Percentiles rank a stretch among this genome's conserved stretches.
These are phyloP conservation scores for Temnothorax unifasciatus DNA, from an alignment of 2,888 invertebrate genomes.

Conservation along the genomic window DNA sequence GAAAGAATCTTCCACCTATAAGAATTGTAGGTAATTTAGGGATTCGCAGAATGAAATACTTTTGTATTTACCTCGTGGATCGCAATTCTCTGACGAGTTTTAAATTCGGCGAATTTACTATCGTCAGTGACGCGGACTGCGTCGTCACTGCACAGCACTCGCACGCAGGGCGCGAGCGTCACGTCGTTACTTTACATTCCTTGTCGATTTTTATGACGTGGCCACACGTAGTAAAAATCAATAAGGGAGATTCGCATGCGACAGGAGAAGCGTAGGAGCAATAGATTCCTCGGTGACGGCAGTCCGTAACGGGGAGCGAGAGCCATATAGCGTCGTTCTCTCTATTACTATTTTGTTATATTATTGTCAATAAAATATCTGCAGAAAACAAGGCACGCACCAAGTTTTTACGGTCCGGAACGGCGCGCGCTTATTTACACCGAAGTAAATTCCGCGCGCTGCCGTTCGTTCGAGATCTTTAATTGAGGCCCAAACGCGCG, in stretches of 20 bases:
- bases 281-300: conserved; percentile 33
- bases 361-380: conserved; percentile 57
- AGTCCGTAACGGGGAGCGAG: background rate
- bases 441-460: conserved; percentile 38
- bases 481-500: conserved; percentile 31
- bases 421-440: conserved; percentile 44
- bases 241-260: conserved; percentile 66
- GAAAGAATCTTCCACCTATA: background rate
- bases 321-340: conserved; percentile 19
- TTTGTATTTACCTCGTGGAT: conserved; percentile 42
- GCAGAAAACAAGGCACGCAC: conserved; percentile 40
- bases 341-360: conserved; percentile 53
- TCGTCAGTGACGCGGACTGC: conserved; percentile 63
- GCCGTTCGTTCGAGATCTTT: conserved; percentile 45
- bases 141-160: conserved; percentile 45
- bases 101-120: conserved; percentile 71
- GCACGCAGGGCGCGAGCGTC: conserved; percentile 62
- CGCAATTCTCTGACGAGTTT: conserved; percentile 60
- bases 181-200: conserved; percentile 68
- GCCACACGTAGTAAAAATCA: conserved; percentile 73
- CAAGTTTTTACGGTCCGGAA: conserved; percentile 30
- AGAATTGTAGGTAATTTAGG: background rate
- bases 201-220: conserved; percentile 72
- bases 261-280: conserved; percentile 52
- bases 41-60: background rate